Conservation (phyloP, 2,888 invertebrate genomes). For the Mermis nigrescens region DNA sequence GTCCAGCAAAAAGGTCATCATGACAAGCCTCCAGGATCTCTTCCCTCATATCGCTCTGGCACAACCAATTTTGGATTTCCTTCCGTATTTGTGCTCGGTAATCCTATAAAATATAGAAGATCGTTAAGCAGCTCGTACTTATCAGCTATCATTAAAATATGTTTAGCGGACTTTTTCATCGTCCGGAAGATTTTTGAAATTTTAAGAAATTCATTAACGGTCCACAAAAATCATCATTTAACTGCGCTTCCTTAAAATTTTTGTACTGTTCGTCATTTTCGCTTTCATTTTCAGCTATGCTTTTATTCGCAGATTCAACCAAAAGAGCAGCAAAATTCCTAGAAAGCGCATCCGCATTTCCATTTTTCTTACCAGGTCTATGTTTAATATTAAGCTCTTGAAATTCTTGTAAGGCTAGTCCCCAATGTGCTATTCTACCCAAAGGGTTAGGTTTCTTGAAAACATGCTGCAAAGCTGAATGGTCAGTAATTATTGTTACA, state of each 20-base stretch:
- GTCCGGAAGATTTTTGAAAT: not conserved
- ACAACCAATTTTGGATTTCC: not conserved
- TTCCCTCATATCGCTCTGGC: no score
- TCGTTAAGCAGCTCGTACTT: no score
- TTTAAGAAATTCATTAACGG: not conserved
- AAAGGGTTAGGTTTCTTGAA: conserved; percentile 28
- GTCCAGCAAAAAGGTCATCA: no score
- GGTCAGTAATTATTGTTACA: conserved; percentile 12
- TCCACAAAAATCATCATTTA: not conserved
- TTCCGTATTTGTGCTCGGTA: not conserved
- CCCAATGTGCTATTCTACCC: conserved; percentile 37
- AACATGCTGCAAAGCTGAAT: conserved; percentile 12
- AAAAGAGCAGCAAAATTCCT: no score
- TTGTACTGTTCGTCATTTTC: not conserved
- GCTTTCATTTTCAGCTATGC: not conserved
- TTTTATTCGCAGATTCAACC: no score
- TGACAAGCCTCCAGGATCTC: no score
- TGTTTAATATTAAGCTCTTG: conserved; percentile 31
- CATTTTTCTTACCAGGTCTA: conserved; percentile 32
- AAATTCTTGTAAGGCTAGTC: conserved; percentile 32
- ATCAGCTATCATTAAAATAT: no score
- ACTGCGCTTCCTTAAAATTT: not conserved
- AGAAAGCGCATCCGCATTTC: conserved; percentile 33
- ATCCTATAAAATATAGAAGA: no score
- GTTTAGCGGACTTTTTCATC: no score